phyloP scores from a whole-genome alignment of 1,140 invertebrate species.

The Phymastichus coffea region DNA sequence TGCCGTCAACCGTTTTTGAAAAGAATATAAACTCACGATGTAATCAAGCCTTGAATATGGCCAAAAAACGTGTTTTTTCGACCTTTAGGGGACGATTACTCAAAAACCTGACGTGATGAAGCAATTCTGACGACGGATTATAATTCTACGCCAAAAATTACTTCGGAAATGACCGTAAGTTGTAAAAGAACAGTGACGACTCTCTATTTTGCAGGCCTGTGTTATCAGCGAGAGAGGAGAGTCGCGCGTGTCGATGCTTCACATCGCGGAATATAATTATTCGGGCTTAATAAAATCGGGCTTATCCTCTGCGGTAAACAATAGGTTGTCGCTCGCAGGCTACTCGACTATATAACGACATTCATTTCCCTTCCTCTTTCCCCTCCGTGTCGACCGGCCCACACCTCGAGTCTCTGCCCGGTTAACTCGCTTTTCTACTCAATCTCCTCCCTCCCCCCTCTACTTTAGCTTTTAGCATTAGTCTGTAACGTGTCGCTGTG shows the following conservation, averaged over 20 bases:
- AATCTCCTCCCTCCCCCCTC: not conserved
- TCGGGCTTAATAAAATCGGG: slow-evolving; percentile 48
- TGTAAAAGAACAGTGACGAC: too few species aligned
- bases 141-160: too few species aligned
- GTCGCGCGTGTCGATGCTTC: slow-evolving; percentile 25
- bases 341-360: slow-evolving; percentile 17
- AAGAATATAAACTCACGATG: too few species aligned
- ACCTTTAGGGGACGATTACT: too few species aligned
- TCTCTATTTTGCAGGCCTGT: too few species aligned
- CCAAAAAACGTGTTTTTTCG: too few species aligned
- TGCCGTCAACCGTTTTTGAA: too few species aligned
- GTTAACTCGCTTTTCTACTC: slow-evolving; percentile 3
- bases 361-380: slow-evolving; percentile 11
- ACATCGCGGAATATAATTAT: slow-evolving; percentile 46
- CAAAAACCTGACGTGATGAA: too few species aligned
- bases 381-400: not conserved
- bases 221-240: not conserved
- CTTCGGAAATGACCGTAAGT: too few species aligned
- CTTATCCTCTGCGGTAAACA: slow-evolving; percentile 45
- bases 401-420: slow-evolving; percentile 1
- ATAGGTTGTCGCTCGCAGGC: slow-evolving; percentile 41
- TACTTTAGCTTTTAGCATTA: slow-evolving; percentile 22
- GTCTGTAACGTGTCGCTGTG: too few species aligned
- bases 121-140: too few species aligned
- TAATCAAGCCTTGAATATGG: too few species aligned